phyloP scores from a whole-genome alignment of 2,888 invertebrate species.

The Digitonthophagus gazella region DNA sequence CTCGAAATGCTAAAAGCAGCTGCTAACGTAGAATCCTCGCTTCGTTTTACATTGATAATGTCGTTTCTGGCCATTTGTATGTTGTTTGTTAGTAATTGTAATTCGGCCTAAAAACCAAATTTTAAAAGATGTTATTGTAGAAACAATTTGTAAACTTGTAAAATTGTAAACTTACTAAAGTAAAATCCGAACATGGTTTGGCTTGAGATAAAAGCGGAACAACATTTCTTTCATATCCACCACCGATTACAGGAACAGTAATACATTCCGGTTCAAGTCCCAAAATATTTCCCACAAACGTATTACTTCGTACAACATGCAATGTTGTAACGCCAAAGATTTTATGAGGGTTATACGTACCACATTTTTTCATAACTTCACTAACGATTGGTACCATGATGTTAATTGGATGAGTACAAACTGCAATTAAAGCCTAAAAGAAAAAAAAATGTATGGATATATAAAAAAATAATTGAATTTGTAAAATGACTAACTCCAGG shows the following conservation, averaged over 20 bases:
- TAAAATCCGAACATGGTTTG: constrained; percentile 51
- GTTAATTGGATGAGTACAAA: constrained; percentile 60
- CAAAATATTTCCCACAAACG: constrained; percentile 67
- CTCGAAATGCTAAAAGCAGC: constrained; percentile 63
- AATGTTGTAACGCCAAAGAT: constrained; percentile 74
- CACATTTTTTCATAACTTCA: constrained; percentile 64
- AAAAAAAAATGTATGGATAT: too few relatives aligned
- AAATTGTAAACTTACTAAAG: constrained; percentile 37
- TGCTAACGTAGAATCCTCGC: constrained; percentile 59
- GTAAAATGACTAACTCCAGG: constrained; percentile 37
- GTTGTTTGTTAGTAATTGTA: constrained; percentile 44
- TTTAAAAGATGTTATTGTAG: neutral
- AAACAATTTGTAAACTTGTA: neutral
- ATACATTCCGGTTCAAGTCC: constrained; percentile 64
- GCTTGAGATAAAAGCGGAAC: constrained; percentile 75
- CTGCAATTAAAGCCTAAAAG: constrained; percentile 52
- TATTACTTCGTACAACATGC: constrained; percentile 71
- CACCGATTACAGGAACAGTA: constrained; percentile 74
- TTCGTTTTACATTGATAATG: constrained; percentile 62
- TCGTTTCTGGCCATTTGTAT: constrained; percentile 63
- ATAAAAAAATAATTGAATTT: constrained; percentile 8
- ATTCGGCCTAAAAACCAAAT: constrained; percentile 41
- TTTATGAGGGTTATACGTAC: constrained; percentile 61
- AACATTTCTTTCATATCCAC: constrained; percentile 71
- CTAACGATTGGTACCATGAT: constrained; percentile 68